Percentiles rank a stretch among this genome's conserved stretches.
Evolutionary conservation across 2,888 invertebrate genomes (phyloP).

Genomic region (Mimas tiliae): DNA sequence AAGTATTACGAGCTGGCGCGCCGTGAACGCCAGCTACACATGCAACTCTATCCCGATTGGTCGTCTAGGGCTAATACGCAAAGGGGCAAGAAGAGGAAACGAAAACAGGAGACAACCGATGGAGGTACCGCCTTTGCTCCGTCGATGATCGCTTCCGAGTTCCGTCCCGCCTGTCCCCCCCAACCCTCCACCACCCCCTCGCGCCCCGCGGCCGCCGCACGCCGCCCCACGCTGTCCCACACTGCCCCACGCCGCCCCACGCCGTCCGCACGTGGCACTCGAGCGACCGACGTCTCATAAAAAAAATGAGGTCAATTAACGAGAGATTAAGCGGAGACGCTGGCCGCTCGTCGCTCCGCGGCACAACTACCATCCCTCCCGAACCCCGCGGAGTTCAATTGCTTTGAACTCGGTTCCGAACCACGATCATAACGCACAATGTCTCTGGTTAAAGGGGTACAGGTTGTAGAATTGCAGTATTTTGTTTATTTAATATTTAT

Average conservation of each 20-base stretch:
- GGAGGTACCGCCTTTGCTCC: constrained; percentile 92
- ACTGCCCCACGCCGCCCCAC: constrained; percentile 14
- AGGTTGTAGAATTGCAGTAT: constrained; percentile 82
- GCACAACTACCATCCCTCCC: constrained; percentile 44
- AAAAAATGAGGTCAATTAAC: constrained; percentile 80
- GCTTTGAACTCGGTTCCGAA: constrained; percentile 74
- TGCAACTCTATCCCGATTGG: constrained; percentile 99
- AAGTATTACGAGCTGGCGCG: constrained; percentile 99
- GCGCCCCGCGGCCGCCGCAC: constrained; percentile 27
- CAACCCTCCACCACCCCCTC: constrained; percentile 23
- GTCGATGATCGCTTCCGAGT: constrained; percentile 52
- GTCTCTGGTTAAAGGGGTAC: constrained; percentile 81
- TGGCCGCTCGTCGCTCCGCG: constrained; percentile 52
- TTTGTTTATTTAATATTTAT: constrained; percentile 76
- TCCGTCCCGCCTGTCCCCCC: constrained; percentile 35
- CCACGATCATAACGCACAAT: constrained; percentile 75
- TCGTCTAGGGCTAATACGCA: constrained; percentile 99
- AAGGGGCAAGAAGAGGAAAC: constrained; percentile 99
- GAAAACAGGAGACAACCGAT: constrained; percentile 98
- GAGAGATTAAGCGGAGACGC: constrained; percentile 77
- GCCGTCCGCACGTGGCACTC: constrained; percentile 42
- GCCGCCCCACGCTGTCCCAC: constrained; percentile 32
- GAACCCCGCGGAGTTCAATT: constrained; percentile 68
- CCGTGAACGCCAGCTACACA: constrained; percentile 99
- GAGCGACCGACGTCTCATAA: constrained; percentile 69